Base-by-base conservation (phyloP, 2,797 vertebrate species). In the Salmo trutta region DNA sequence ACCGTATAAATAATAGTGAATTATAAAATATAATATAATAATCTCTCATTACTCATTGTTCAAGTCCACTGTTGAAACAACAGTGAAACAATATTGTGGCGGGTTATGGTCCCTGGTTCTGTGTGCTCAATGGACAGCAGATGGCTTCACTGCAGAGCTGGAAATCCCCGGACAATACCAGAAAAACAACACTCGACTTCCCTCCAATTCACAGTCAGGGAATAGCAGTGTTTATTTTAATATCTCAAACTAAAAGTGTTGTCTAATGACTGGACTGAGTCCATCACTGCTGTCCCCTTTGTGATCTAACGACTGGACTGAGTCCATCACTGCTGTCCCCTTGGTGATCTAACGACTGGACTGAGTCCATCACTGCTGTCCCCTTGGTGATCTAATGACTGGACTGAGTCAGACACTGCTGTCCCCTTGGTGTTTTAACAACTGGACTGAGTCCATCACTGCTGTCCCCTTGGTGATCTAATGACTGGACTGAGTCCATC, bases 211-310 rank as follows among this genome's bases (percentile, higher is more conserved):
- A 47, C 82, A 79, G 78, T 79, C 62, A 84, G 85, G 83, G 87
- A 83, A 86, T 86, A 79, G 78, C 88, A 88, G 88, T 87, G 86
- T 91, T 92, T 88, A 85, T 91, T 89, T 90, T 85, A 90, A 85
- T 85, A 88, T 83, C 86, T 84, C 80, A 17, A 86, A 88, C 85
- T 79, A 84, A 88, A 88, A 51, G 84, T 31, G 86, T 89, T 89
- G 89, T 90, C 87, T 89, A 90, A 88, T 89, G 89, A 89, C 86
- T 88, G 87, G 84, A 88, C 83, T 91, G 85, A 83, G 85, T 91
- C 88, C 91, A 88, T 92, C 88, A 89, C 15, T 14, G 52, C 87
- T 80, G 77, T 81, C 77, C 88, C 88, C 88, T 74, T 82, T 88
- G 87, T 77, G 77, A 76, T 62, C 77, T 83, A 90, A 89, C 90